Base-by-base conservation (phyloP, 2,113 vertebrate genomes). In the Zapus hudsonius region DNA sequence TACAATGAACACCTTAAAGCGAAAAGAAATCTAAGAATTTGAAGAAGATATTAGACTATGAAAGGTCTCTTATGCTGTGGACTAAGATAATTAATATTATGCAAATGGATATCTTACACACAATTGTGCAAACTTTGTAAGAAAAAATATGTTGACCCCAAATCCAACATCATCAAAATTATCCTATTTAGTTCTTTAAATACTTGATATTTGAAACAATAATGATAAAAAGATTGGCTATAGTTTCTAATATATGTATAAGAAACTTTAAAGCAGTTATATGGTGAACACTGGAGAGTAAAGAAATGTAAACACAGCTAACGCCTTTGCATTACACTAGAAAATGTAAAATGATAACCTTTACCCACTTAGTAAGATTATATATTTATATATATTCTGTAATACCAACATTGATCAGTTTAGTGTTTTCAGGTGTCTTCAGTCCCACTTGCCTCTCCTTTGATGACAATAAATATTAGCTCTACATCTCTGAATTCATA, bases 381-480 rank as follows among this genome's bases (percentile, higher is more conserved):
- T 47, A 47, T 47, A 47, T 47, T 8, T 47, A 47, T 47, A 47
- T 47, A 47, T 47, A 12, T 47, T 47, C 52, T 52, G 52, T 52
- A 52, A 52, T 52, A 52, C 52, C 52, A 15, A 15, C 12, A 52
- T 7, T 15, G 16, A 52, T 52, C 52, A 52, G 36, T 88, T 64
- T 76, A 57, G 4, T n/a, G 9, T 57, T 64, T 72, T 52, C 16
- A 9, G 13, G 2, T 57, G 7, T 89, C 16, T 70, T n/a, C 63
- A 52, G 33, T 69, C 16, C 36, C 7, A 72, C 44, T 47, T 4
- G 44, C 63, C 25, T 87, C 22, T 76, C 11, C 16, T 40, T 91
- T 89, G 90, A 78, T 87, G 22, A 75, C 47, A 94, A 78, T 44
- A 52, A 79, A n/a, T 74, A 70, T 66, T 66, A 40, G 22, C n/a